phyloP scores from a whole-genome alignment of 2,113 vertebrate genomes.

The Hemibagrus wyckioides region DNA sequence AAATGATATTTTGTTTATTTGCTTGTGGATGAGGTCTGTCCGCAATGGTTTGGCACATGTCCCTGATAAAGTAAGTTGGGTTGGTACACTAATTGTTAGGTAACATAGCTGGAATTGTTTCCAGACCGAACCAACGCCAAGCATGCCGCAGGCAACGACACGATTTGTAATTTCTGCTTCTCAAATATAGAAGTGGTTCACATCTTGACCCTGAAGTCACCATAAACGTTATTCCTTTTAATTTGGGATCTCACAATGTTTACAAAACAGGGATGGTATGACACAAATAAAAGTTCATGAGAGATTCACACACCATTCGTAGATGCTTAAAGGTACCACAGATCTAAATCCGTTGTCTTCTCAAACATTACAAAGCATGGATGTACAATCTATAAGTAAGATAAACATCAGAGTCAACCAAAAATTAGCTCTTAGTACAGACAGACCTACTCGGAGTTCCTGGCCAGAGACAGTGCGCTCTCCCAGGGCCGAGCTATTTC shows the following conservation, averaged over 20 bases:
- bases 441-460: too few relatives aligned
- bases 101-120: constrained; percentile 57
- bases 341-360: background rate
- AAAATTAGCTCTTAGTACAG: too few relatives aligned
- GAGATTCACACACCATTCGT: constrained; percentile 8
- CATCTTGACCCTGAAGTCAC: constrained; percentile 58
- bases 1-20: constrained; percentile 61
- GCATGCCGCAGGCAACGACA: constrained; percentile 45
- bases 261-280: constrained; percentile 45
- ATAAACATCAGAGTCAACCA: too few relatives aligned
- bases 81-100: constrained; percentile 65
- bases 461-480: too few relatives aligned
- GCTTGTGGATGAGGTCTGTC: constrained; percentile 54
- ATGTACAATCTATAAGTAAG: too few relatives aligned
- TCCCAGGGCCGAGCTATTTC: too few relatives aligned
- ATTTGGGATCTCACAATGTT: constrained; percentile 55
- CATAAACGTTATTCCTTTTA: constrained; percentile 54
- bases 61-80: constrained; percentile 57
- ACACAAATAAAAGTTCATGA: constrained; percentile 47
- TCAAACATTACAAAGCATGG: background rate
- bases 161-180: constrained; percentile 49
- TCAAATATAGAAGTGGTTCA: constrained; percentile 49
- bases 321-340: background rate
- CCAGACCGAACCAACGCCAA: constrained; percentile 50
- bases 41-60: constrained; percentile 58